Percentiles rank a stretch among this genome's conserved stretches.
These are phyloP conservation scores for Drosophila mulleri DNA, from an alignment of 2,888 invertebrate species.

Conservation along the genomic window DNA sequence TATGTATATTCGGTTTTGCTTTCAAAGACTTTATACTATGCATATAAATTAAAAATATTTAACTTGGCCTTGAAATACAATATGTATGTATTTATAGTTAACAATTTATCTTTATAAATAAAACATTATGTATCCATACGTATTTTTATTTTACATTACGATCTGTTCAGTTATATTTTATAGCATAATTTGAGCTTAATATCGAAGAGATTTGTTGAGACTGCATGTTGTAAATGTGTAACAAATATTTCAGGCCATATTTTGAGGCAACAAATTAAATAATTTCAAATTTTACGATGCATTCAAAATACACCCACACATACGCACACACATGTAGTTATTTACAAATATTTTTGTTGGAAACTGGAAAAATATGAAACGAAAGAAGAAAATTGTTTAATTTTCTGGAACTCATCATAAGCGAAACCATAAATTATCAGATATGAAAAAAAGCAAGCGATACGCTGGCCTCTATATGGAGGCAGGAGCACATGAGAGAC, in stretches of 20 bases:
- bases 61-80: neutral
- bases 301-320: slow-evolving; percentile 12
- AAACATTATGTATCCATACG: neutral
- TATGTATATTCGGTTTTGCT: neutral
- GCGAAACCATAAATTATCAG: slow-evolving; percentile 81
- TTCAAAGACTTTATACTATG: neutral
- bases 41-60: neutral
- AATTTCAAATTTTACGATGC: slow-evolving; percentile 45
- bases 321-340: slow-evolving; percentile 26
- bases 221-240: slow-evolving; percentile 31
- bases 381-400: slow-evolving; percentile 73
- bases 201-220: slow-evolving; percentile 24
- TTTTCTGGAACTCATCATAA: slow-evolving; percentile 84
- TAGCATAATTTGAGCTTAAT: slow-evolving; percentile 14
- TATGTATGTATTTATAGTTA: neutral
- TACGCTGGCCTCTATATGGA: slow-evolving; percentile 15
- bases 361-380: slow-evolving; percentile 42
- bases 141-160: neutral
- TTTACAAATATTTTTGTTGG: slow-evolving; percentile 40
- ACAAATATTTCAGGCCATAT: slow-evolving; percentile 39
- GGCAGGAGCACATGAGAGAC: neutral
- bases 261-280: slow-evolving; percentile 52
- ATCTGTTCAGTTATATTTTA: slow-evolving; percentile 4
- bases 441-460: slow-evolving; percentile 46
- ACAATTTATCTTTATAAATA: neutral